Percentiles rank a stretch among this genome's conserved stretches.
phyloP scores from a whole-genome alignment of 2,113 vertebrate species.

The Hippopotamus amphibius region DNA sequence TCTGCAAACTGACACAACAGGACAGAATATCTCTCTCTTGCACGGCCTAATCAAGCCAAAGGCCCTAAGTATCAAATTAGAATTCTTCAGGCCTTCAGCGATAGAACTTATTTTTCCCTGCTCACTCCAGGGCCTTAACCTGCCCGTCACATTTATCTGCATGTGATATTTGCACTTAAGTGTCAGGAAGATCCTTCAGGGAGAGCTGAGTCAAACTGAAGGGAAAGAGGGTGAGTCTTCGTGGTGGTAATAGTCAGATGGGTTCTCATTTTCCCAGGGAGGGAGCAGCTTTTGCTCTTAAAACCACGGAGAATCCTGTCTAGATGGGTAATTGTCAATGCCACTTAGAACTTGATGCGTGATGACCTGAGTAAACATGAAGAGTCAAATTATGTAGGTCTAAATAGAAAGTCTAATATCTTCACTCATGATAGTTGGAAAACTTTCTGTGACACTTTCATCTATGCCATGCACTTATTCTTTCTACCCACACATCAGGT shows the following conservation, averaged over 20 bases:
- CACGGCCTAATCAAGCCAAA: slow-evolving; percentile 52
- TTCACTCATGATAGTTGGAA: background rate
- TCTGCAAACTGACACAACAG: slow-evolving; percentile 41
- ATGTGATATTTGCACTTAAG: background rate
- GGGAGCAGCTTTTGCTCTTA: slow-evolving; percentile 11
- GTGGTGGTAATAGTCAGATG: background rate
- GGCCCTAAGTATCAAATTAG: slow-evolving; percentile 48
- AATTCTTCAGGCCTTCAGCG: background rate
- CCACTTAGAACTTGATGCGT: background rate
- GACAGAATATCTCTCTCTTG: background rate
- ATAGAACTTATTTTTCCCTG: background rate
- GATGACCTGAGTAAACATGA: slow-evolving; percentile 21
- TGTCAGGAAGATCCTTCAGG: slow-evolving; percentile 44
- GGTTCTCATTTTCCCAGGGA: background rate
- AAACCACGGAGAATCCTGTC: background rate
- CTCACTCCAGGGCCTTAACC: slow-evolving; percentile 1
- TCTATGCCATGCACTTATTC: background rate
- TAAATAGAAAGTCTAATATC: background rate
- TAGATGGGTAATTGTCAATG: background rate
- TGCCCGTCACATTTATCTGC: slow-evolving; percentile 46
- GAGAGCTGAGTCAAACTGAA: slow-evolving; percentile 9
- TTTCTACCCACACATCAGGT: background rate
- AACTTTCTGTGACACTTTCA: background rate
- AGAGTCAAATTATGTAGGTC: slow-evolving; percentile 10
- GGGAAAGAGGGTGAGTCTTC: background rate